A percentile compares a stretch with the other conserved stretches of the same genome.
phyloP scores from a whole-genome alignment of 2,888 invertebrate genomes.

The Monoplex corrugatus region DNA sequence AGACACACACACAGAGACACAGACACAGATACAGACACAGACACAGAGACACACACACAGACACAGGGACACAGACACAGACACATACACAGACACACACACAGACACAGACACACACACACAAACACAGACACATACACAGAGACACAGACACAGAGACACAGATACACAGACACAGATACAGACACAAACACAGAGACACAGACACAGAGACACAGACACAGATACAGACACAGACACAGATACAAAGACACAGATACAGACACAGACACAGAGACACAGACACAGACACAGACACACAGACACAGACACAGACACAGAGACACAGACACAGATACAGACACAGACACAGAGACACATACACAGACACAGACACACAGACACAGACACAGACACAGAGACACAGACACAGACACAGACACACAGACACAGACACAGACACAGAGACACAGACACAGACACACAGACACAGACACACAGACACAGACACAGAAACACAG shows the following conservation, averaged over 20 bases:
- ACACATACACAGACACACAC: neutral
- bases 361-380: too few relatives aligned
- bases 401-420: too few relatives aligned
- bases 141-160: too few relatives aligned
- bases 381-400: too few relatives aligned
- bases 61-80: neutral
- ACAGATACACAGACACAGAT: too few relatives aligned
- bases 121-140: neutral
- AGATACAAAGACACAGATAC: neutral
- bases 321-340: conserved; percentile 22
- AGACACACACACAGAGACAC: neutral
- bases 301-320: conserved; percentile 38
- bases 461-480: neutral
- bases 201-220: too few relatives aligned
- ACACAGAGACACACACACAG: neutral
- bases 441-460: neutral
- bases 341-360: neutral
- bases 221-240: too few relatives aligned
- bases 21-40: neutral
- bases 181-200: too few relatives aligned
- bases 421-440: too few relatives aligned
- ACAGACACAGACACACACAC: neutral
- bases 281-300: neutral
- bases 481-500: neutral
- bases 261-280: neutral